Evolutionary conservation across 1,140 invertebrate genomes (phyloP).

Genomic region (Diorhabda sublineata): DNA sequence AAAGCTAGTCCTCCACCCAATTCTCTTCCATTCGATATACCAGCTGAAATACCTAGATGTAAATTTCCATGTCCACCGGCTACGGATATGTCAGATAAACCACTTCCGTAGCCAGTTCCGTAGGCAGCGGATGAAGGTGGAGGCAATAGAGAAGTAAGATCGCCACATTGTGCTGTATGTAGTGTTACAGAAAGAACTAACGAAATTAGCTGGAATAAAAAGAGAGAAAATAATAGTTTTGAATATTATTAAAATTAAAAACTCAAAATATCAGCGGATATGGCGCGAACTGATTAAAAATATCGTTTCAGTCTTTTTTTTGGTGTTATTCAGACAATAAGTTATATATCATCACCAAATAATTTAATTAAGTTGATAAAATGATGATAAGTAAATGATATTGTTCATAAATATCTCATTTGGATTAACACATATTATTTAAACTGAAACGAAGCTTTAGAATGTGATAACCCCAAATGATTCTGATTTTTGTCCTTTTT

Average conservation of each 20-base stretch:
- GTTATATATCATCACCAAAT: neutral
- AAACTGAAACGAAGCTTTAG: no score
- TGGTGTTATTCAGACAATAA: neutral
- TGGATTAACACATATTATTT: no score
- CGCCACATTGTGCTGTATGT: conserved; percentile 31
- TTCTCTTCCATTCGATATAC: conserved; percentile 2
- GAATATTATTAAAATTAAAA: neutral
- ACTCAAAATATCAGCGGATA: neutral
- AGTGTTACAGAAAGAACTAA: conserved; percentile 26
- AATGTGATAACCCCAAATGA: no score
- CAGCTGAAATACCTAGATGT: neutral
- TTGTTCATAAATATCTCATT: no score
- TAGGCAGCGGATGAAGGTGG: conserved; percentile 24
- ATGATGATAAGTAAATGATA: no score
- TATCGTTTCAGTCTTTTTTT: neutral
- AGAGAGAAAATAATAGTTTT: conserved; percentile 23
- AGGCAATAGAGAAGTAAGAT: conserved; percentile 28
- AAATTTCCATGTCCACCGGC: neutral
- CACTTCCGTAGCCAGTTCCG: conserved; percentile 27
- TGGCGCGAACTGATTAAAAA: conserved; percentile 9
- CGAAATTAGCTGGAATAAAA: conserved; percentile 30
- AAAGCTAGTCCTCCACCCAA: conserved; percentile 16
- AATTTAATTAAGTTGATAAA: no score
- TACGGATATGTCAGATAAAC: neutral
- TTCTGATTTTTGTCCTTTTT: no score